These are phyloP conservation scores for Papilio glaucus DNA, from an alignment of 1,140 invertebrate species.

Conservation along the genomic window DNA sequence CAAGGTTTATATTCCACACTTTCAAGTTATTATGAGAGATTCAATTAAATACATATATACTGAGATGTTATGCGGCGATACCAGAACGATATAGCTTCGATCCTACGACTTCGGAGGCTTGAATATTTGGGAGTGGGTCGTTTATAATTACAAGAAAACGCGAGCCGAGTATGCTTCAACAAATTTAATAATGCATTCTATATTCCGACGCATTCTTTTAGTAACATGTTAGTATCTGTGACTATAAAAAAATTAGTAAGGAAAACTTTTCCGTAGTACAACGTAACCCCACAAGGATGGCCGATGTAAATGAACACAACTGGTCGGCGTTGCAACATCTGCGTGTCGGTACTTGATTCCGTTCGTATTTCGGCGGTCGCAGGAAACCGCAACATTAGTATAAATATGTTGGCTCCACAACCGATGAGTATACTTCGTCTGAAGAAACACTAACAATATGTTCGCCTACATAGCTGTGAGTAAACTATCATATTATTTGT, in stretches of 20 bases:
- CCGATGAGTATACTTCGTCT: slow-evolving; percentile 64
- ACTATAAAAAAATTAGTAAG: neutral
- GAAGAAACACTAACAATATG: slow-evolving; percentile 59
- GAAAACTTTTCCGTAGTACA: neutral
- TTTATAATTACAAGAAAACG: no score
- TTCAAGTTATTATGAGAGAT: no score
- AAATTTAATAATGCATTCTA: no score
- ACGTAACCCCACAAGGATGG: slow-evolving; percentile 1
- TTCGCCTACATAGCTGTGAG: slow-evolving; percentile 68
- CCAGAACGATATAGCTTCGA: no score
- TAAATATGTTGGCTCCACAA: slow-evolving; percentile 50
- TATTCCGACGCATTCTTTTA: no score
- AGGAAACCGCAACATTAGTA: slow-evolving; percentile 47
- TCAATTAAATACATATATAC: no score
- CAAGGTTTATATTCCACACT: no score
- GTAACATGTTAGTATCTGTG: neutral
- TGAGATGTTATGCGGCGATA: no score
- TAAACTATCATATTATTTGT: slow-evolving; percentile 41
- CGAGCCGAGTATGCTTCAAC: no score
- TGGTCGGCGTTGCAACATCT: slow-evolving; percentile 9
- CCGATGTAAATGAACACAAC: slow-evolving; percentile 8
- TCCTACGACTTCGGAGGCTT: no score
- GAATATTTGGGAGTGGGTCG: no score
- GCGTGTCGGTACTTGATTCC: neutral
- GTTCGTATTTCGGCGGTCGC: slow-evolving; percentile 36